Evolutionary conservation across 2,113 vertebrate species (phyloP).

Genomic region (Podocnemis expansa): DNA sequence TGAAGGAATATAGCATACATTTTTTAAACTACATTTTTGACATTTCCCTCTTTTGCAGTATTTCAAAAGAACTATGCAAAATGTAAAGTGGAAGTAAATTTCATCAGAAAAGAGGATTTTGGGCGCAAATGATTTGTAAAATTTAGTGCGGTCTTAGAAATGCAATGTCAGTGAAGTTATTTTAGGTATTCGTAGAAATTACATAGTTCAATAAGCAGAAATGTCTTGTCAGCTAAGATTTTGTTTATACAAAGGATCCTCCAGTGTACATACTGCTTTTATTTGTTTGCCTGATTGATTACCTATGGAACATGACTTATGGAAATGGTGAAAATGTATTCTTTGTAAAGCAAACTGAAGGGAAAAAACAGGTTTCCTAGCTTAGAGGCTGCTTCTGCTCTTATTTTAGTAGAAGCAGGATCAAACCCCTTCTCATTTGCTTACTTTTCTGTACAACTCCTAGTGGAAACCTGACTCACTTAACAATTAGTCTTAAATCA

Average conservation of each 20-base stretch:
- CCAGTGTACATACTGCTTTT: not conserved
- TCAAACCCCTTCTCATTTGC: constrained; percentile 56
- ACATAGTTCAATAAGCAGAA: not conserved
- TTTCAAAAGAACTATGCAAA: not conserved
- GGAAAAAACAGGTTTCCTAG: not conserved
- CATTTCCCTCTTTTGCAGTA: constrained; percentile 9
- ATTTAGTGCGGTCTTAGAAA: not conserved
- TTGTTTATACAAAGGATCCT: not conserved
- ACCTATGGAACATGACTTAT: not conserved
- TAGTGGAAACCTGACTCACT: constrained; percentile 38
- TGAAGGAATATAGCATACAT: not conserved
- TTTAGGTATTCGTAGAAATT: not conserved
- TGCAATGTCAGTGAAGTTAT: not conserved
- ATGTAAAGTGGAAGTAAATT: not conserved
- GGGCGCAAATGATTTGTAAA: not conserved
- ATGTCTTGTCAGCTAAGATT: not conserved
- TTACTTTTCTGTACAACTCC: constrained; percentile 56
- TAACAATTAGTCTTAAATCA: constrained; percentile 42
- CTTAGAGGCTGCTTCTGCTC: constrained; percentile 34
- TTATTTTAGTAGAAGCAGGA: constrained; percentile 42
- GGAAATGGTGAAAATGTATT: not conserved
- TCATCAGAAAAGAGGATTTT: not conserved
- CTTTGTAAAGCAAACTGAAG: not conserved
- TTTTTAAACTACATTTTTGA: not conserved
- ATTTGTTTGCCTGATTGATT: not conserved